These are phyloP conservation scores for Patella caerulea DNA, from an alignment of 2,888 invertebrate species.

Conservation along the genomic window DNA sequence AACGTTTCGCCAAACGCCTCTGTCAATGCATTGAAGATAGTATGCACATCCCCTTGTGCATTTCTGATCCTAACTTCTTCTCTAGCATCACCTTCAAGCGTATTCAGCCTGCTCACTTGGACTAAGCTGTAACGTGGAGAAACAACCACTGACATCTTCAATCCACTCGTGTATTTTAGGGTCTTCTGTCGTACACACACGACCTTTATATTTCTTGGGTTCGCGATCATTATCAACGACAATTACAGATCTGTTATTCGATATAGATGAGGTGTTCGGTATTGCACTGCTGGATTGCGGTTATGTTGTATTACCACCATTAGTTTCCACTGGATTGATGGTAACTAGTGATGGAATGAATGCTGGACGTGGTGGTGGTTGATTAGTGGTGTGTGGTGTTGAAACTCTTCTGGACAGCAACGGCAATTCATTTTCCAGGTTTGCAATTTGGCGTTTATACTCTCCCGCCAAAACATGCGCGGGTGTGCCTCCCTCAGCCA, in stretches of 20 bases:
- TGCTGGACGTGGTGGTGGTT: neutral
- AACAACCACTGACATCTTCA: neutral
- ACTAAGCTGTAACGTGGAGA: neutral
- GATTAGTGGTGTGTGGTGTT: neutral
- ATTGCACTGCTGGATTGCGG: neutral
- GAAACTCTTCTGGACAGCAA: neutral
- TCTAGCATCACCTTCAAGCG: neutral
- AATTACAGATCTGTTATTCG: neutral
- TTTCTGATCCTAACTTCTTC: neutral
- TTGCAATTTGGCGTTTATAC: neutral
- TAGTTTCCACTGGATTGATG: neutral
- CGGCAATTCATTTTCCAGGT: conserved; percentile 1
- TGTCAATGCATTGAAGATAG: neutral
- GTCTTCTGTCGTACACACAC: neutral
- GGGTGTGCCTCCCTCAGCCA: too few relatives aligned
- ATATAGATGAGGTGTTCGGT: neutral
- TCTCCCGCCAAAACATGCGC: too few relatives aligned
- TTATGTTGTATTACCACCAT: neutral
- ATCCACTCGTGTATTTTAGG: neutral
- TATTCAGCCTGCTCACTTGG: neutral
- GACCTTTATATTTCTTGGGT: neutral
- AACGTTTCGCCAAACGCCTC: neutral
- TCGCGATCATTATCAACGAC: neutral
- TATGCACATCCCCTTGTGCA: neutral
- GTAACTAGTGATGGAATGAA: neutral